These are phyloP conservation scores for Chionis minor DNA, from an alignment of 2,113 vertebrate genomes.

Conservation along the genomic window DNA sequence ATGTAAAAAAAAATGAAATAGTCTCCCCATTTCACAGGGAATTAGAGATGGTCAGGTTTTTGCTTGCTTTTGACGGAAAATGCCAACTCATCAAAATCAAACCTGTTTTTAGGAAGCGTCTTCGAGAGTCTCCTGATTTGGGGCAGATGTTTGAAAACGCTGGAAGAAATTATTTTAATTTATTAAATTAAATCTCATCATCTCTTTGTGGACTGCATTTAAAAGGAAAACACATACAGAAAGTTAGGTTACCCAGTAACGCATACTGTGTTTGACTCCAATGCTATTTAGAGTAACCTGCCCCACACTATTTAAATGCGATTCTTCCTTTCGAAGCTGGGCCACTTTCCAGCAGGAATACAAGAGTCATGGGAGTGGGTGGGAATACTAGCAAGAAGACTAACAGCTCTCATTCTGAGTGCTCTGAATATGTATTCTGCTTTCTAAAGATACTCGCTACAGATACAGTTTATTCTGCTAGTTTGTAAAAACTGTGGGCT, in stretches of 20 bases:
- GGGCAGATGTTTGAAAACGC: not conserved
- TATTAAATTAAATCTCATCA: not conserved
- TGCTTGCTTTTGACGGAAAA: not conserved
- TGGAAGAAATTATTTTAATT: not conserved
- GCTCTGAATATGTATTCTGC: not conserved
- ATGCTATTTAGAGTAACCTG: not conserved
- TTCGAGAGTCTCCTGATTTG: not conserved
- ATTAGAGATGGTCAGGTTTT: not conserved
- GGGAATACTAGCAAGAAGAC: not conserved
- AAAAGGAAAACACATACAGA: not conserved
- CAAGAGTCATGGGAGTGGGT: conserved; percentile 23
- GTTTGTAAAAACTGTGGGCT: conserved; percentile 14
- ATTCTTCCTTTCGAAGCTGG: not conserved
- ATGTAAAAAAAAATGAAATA: not conserved
- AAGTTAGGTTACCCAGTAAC: not conserved
- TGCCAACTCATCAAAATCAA: not conserved
- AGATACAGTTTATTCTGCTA: not conserved
- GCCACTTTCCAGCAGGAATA: conserved; percentile 20
- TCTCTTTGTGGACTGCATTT: not conserved
- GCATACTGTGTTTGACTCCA: not conserved
- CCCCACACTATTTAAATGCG: not conserved
- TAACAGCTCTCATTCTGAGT: conserved; percentile 4
- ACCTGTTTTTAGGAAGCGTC: not conserved
- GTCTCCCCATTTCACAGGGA: not conserved
- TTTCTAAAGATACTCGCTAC: conserved; percentile 50